These are phyloP conservation scores for Vanessa atalanta DNA, from an alignment of 1,140 invertebrate species.

Conservation along the genomic window DNA sequence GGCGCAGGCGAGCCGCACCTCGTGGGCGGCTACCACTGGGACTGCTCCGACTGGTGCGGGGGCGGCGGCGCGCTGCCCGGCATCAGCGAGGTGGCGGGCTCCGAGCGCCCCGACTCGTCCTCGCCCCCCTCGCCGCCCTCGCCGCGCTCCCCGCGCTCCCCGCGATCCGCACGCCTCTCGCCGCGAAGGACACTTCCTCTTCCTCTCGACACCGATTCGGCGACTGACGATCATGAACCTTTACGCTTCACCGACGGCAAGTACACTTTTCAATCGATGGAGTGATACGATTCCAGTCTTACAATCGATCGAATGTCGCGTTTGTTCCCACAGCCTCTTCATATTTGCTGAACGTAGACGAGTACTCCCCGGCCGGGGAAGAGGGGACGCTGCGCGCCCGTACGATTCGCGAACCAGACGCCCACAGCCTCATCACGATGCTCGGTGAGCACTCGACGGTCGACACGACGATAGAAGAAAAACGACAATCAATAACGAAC, in stretches of 20 bases:
- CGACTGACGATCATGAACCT: slow-evolving; percentile 49
- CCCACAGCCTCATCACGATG: slow-evolving; percentile 72
- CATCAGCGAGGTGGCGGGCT: slow-evolving; percentile 92
- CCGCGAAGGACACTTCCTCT: slow-evolving; percentile 23
- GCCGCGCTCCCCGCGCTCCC: slow-evolving; percentile 42
- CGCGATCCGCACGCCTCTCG: slow-evolving; percentile 26
- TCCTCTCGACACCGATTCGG: slow-evolving; percentile 55
- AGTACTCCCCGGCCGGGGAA: slow-evolving; percentile 89
- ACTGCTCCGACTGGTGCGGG: slow-evolving; percentile 96
- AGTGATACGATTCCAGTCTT: not conserved
- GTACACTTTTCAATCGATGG: not conserved
- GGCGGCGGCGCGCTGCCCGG: slow-evolving; percentile 89
- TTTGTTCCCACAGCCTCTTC: slow-evolving; percentile 80
- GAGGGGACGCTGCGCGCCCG: slow-evolving; percentile 82
- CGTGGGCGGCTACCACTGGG: slow-evolving; percentile 92
- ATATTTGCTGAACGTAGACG: slow-evolving; percentile 91
- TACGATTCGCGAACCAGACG: slow-evolving; percentile 68
- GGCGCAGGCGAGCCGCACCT: slow-evolving; percentile 53
- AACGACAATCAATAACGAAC: not conserved
- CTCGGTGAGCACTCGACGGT: slow-evolving; percentile 43
- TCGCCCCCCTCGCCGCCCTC: slow-evolving; percentile 50
- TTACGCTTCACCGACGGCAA: slow-evolving; percentile 52
- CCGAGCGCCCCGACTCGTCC: slow-evolving; percentile 94
- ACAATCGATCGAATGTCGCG: not conserved
- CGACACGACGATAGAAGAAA: not conserved